These are phyloP conservation scores for Melospiza georgiana DNA, from an alignment of 2,113 vertebrate species.

Conservation along the genomic window DNA sequence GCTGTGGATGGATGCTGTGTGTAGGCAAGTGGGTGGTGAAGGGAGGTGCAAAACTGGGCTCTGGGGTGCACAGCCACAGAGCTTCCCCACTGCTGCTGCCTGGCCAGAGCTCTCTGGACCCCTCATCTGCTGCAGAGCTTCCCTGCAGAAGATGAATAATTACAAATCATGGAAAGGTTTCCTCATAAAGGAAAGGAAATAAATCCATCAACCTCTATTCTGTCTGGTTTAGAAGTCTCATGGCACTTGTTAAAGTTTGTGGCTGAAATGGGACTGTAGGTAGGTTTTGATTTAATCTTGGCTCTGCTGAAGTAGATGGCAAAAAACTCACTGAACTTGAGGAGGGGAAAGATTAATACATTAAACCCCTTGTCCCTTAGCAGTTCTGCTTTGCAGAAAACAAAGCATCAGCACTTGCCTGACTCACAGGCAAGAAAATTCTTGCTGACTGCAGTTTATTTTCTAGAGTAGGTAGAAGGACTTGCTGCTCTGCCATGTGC, in stretches of 20 bases:
- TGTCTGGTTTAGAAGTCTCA: not conserved
- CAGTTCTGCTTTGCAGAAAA: not conserved
- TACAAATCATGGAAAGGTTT: not conserved
- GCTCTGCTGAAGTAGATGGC: not conserved
- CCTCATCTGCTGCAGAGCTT: not conserved
- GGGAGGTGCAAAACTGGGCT: not conserved
- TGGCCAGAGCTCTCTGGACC: not conserved
- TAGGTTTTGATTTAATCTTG: slow-evolving; percentile 19
- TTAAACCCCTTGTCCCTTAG: not conserved
- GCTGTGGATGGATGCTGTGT: not conserved
- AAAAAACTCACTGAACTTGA: not conserved
- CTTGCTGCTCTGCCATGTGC: not conserved
- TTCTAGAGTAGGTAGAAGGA: not conserved
- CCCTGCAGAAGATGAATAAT: not conserved
- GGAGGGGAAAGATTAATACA: not conserved
- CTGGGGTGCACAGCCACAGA: not conserved
- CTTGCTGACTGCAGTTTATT: not conserved
- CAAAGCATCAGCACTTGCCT: not conserved
- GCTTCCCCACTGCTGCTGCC: not conserved
- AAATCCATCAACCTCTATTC: not conserved
- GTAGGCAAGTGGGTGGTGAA: not conserved
- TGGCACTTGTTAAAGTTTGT: slow-evolving; percentile 4
- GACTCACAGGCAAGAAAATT: not conserved
- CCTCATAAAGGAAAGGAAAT: not conserved
- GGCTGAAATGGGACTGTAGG: not conserved